Percentiles rank a stretch among this genome's conserved stretches.
phyloP scores from a whole-genome alignment of 2,797 vertebrate species.

The Etheostoma perlongum region DNA sequence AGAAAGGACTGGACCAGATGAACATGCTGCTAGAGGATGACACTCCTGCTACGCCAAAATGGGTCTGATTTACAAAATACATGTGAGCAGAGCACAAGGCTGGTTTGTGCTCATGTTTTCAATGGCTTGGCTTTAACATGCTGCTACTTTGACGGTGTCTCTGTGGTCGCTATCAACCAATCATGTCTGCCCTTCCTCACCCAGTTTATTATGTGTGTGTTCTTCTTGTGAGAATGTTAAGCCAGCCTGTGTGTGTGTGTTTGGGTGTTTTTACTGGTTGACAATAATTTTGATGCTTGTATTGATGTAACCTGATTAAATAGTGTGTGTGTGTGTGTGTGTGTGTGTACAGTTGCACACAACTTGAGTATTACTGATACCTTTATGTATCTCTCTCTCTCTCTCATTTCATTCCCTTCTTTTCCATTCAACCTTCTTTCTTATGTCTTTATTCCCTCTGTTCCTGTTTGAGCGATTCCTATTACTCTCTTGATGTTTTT shows the following conservation, averaged over 20 bases:
- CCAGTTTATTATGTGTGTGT: not conserved
- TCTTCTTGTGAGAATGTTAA: conserved; percentile 11
- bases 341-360: conserved; percentile 9
- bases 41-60: not conserved
- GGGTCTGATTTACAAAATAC: not conserved
- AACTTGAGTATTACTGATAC: conserved; percentile 1
- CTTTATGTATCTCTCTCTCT: too few relatives aligned
- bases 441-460: not conserved
- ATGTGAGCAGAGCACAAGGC: not conserved
- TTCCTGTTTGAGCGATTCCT: not conserved
- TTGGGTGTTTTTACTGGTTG: conserved; percentile 34
- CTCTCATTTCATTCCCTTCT: not conserved
- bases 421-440: not conserved
- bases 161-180: conserved; percentile 3
- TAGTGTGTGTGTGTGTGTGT: conserved; percentile 11
- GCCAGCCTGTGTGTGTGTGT: conserved; percentile 9
- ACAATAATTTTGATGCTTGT: conserved; percentile 39
- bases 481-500: not conserved
- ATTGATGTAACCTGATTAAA: conserved; percentile 56
- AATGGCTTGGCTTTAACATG: conserved; percentile 11
- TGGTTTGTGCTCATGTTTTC: not conserved
- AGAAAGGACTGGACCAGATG: not conserved
- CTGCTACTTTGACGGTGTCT: conserved; percentile 11
- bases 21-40: not conserved
- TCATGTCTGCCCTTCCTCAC: not conserved